Percentiles rank a stretch among this genome's conserved stretches.
Evolutionary conservation across 64 coral and sea anemone species (phyloP).

Genomic region (Montipora cactus): DNA sequence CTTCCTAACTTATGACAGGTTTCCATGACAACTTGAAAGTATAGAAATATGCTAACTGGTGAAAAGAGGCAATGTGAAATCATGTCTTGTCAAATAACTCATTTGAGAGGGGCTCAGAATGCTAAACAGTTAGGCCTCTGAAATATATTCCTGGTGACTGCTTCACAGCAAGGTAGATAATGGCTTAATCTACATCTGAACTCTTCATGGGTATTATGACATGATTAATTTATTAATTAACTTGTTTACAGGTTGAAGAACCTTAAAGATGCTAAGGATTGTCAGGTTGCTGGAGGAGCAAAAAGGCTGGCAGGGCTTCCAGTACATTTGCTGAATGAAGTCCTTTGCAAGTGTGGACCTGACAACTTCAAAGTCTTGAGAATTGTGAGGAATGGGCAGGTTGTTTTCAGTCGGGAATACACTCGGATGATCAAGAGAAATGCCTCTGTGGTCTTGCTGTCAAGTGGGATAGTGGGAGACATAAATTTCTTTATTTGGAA

Average conservation of each 20-base stretch:
- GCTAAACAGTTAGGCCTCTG: too few relatives aligned
- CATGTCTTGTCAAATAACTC: too few relatives aligned
- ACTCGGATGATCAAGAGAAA: constrained; percentile 13
- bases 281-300: constrained; percentile 27
- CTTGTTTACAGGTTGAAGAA: constrained; percentile 29
- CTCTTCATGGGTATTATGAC: too few relatives aligned
- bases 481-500: constrained; percentile 34
- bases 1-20: too few relatives aligned
- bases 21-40: too few relatives aligned
- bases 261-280: constrained; percentile 1
- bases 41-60: too few relatives aligned
- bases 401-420: background rate
- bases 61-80: too few relatives aligned
- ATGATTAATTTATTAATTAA: too few relatives aligned
- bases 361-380: background rate
- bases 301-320: background rate
- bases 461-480: constrained; percentile 14
- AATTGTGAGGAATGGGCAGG: background rate
- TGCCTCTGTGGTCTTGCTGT: background rate
- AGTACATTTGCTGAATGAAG: background rate
- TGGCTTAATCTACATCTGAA: too few relatives aligned
- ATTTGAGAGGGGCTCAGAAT: too few relatives aligned
- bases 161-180: too few relatives aligned
- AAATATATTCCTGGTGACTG: too few relatives aligned
- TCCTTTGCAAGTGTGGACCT: background rate